Base-by-base conservation (phyloP, 2,797 vertebrate genomes). In the Periophthalmus magnuspinnatus region DNA sequence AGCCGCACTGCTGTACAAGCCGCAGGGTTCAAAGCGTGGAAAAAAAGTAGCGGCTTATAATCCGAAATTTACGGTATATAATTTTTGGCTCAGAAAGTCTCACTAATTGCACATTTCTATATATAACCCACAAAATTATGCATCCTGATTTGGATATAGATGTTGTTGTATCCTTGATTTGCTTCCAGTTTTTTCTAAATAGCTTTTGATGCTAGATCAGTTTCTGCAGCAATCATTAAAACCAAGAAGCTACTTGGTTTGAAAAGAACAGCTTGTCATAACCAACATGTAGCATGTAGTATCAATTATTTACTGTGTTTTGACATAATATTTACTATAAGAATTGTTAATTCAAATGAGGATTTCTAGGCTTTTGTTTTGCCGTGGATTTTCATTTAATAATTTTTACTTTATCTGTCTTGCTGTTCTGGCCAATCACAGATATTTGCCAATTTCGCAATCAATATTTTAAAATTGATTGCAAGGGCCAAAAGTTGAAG, bases 161-260 rank as follows among this genome's bases (percentile, higher is more conserved):
- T 61, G n/a, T 57, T 63, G 34, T 55, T 62, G 41, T 55, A 45
- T n/a, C 66, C 78, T 74, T 56, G 21, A 69, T 70, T 14, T 76
- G 77, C 75, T 63, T 16, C 14, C 21, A 38, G 55, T 72, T 9
- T 5, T 56, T n/a, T 56, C 56, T 50, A 66, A 19, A 52, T 21
- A 6, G 11, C 14, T 78, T 76, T 47, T 50, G 41, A 6, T 50
- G 58, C 5, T 11, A n/a, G 47, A 58, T 2, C 64, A 61, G n/a
- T 5, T 70, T 70, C 36, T 41, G 54, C 71, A 6, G 67, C 3
- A 52, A 68, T 62, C 34, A 59, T 19, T 52, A 70, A 66, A 57
- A 54, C 17, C 36, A n/a, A 38, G 28, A 65, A 77, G 9, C 34
- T 60, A 14, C 5, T 50, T 5, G 0, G 22, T 65, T 17, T 17